These are phyloP conservation scores for Erebia aethiops DNA, from an alignment of 2,888 invertebrate species.

Conservation along the genomic window DNA sequence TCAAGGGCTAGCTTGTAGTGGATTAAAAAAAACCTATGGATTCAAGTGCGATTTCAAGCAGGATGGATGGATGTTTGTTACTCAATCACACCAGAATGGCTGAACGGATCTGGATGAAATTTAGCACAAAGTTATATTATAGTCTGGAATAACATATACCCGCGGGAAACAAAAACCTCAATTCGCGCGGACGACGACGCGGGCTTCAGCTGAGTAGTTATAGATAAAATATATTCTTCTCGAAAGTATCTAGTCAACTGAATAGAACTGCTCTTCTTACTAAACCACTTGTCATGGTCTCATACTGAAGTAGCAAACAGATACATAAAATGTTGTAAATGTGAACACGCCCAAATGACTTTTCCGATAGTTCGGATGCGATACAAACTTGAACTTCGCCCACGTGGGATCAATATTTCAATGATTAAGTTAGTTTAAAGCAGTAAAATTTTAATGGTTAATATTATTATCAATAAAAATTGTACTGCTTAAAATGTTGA, in stretches of 20 bases:
- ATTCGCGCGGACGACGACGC: not conserved
- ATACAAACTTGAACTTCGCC: conserved; percentile 32
- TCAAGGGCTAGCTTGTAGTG: too few species aligned
- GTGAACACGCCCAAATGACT: conserved; percentile 44
- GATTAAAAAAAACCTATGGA: too few species aligned
- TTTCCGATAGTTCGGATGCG: conserved; percentile 45
- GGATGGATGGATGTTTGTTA: too few species aligned
- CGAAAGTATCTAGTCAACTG: not conserved
- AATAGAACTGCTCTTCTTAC: conserved; percentile 10
- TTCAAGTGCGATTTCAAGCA: too few species aligned
- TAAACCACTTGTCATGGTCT: conserved; percentile 21
- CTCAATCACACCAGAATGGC: too few species aligned
- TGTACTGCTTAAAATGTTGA: not conserved
- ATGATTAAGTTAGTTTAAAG: not conserved
- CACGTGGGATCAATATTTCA: conserved; percentile 20
- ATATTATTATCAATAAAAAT: not conserved
- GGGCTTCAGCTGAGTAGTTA: too few species aligned
- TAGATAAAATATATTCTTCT: not conserved
- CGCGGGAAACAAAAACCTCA: not conserved
- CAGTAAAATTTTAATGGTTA: too few species aligned
- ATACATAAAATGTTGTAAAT: conserved; percentile 31
- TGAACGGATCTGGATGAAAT: too few species aligned
- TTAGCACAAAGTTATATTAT: too few species aligned
- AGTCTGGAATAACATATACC: not conserved
- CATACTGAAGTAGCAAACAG: conserved; percentile 33